phyloP scores from a whole-genome alignment of 2,113 vertebrate species.

The Glareola pratincola region DNA sequence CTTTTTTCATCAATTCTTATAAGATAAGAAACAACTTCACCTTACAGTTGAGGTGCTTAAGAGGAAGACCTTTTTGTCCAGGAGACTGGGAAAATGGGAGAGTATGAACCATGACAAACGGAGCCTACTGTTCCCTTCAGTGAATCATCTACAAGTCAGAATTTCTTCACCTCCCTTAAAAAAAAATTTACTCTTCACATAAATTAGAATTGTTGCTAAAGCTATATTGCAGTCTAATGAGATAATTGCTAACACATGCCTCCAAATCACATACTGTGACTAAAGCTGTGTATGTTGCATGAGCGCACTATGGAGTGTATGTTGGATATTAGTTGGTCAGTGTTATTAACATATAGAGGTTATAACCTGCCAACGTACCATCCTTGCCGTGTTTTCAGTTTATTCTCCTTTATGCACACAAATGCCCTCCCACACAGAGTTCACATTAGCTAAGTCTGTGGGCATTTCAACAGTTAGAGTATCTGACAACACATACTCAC shows the following conservation, averaged over 20 bases:
- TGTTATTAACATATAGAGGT: background rate
- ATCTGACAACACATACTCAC: slow-evolving; percentile 15
- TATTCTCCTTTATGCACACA: background rate
- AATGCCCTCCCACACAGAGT: background rate
- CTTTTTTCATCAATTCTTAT: background rate
- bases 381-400: background rate
- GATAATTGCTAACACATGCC: background rate
- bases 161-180: background rate
- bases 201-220: background rate
- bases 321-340: background rate
- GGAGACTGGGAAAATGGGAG: background rate
- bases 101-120: background rate
- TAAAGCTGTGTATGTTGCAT: background rate
- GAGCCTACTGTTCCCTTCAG: background rate
- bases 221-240: background rate
- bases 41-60: background rate
- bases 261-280: background rate
- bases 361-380: background rate
- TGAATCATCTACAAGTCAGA: background rate
- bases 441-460: background rate
- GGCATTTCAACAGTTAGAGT: background rate
- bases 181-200: background rate
- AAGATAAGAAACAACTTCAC: background rate
- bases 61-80: background rate
- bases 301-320: background rate